phyloP scores from a whole-genome alignment of 92 coral and sea anemone genomes.

The Plumapathes pennacea region DNA sequence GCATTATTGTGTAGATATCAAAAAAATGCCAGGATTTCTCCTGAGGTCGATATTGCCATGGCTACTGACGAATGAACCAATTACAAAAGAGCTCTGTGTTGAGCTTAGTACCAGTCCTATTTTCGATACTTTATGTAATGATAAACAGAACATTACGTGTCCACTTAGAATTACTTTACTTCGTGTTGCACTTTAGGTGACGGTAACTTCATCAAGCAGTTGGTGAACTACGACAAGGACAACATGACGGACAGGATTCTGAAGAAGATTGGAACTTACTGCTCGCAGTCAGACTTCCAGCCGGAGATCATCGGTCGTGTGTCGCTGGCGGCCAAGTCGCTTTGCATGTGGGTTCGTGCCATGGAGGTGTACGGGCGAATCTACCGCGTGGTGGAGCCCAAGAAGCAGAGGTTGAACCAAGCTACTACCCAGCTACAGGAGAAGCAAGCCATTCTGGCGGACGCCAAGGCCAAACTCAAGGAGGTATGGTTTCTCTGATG shows the following conservation, averaged over 20 bases:
- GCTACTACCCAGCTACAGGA: constrained; percentile 94
- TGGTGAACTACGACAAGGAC: constrained; percentile 96
- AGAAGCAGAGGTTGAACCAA: constrained; percentile 90
- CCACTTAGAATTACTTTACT: no score
- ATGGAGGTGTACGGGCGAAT: constrained; percentile 99
- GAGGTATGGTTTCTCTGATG: constrained; percentile 61
- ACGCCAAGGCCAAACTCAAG: constrained; percentile 95
- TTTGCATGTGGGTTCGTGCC: constrained; percentile 99
- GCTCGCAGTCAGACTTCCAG: constrained; percentile 93
- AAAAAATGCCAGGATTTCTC: no score
- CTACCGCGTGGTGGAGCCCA: constrained; percentile 97
- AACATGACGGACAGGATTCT: constrained; percentile 97
- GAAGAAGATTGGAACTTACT: constrained; percentile 96
- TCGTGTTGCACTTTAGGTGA: no score
- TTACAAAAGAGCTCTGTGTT: no score
- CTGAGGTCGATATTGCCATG: no score
- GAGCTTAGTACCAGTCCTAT: no score
- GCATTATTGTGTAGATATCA: not conserved
- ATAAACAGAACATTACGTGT: no score
- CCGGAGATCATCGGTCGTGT: constrained; percentile 99
- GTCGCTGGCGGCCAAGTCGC: constrained; percentile 94
- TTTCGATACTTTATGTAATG: no score
- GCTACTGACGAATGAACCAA: no score
- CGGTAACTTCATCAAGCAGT: constrained; percentile 94
- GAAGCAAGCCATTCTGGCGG: constrained; percentile 94